Percentiles rank a stretch among this genome's conserved stretches.
These are phyloP conservation scores for Sebastes reedi DNA, from an alignment of 2,797 vertebrate species.

Conservation along the genomic window DNA sequence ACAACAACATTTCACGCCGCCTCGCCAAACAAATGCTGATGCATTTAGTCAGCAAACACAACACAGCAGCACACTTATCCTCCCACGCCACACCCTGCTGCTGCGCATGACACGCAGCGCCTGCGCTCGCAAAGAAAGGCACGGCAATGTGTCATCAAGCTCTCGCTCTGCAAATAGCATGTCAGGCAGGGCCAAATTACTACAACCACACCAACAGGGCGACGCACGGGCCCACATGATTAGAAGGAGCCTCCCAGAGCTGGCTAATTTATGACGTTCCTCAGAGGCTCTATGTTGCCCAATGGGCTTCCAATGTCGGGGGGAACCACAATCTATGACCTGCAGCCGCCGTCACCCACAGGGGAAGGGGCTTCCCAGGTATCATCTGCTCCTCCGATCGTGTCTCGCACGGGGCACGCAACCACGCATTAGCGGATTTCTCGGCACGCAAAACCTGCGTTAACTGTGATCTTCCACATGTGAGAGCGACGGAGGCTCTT, in stretches of 20 bases:
- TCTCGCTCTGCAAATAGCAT: conserved; percentile 80
- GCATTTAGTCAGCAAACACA: conserved; percentile 57
- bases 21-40: conserved; percentile 54
- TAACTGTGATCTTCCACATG: conserved; percentile 57
- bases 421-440: conserved; percentile 11
- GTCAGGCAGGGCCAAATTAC: conserved; percentile 80
- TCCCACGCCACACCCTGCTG: conserved; percentile 74
- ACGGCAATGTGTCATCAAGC: conserved; percentile 71
- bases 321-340: conserved; percentile 39
- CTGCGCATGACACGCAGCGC: conserved; percentile 53
- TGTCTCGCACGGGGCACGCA: neutral
- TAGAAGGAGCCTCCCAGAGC: conserved; percentile 80
- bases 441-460: neutral
- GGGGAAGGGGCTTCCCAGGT: conserved; percentile 36
- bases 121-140: conserved; percentile 50
- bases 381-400: conserved; percentile 34
- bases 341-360: conserved; percentile 3
- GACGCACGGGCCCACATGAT: conserved; percentile 77
- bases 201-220: conserved; percentile 74
- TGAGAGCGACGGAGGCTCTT: conserved; percentile 65
- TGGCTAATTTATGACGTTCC: conserved; percentile 80
- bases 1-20: conserved; percentile 22
- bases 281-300: conserved; percentile 64
- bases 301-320: conserved; percentile 48
- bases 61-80: conserved; percentile 48